Conservation (phyloP, 2,888 invertebrate species). For the Nemurella pictetii region DNA sequence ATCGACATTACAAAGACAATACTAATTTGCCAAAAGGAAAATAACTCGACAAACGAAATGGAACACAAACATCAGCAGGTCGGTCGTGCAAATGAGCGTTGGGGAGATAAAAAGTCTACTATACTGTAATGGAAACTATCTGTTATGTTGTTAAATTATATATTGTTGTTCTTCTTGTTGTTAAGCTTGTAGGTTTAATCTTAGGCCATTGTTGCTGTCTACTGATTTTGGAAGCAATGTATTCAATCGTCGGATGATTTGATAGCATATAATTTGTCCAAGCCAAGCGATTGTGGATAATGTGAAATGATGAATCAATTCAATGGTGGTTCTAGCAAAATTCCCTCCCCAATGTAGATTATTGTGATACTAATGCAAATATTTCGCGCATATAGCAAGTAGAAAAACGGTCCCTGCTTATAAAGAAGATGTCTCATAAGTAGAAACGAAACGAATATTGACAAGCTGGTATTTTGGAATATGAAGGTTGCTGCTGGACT, state of each 20-base stretch:
- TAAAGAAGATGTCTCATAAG: not conserved
- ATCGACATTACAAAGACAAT: conserved; percentile 23
- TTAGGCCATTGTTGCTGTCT: conserved; percentile 23
- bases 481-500: not conserved
- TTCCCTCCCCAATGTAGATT: not conserved
- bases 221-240: not conserved
- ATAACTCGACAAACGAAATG: not conserved
- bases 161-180: conserved; percentile 18
- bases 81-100: too few relatives aligned
- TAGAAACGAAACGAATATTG: not conserved
- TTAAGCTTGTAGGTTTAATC: conserved; percentile 4
- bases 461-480: not conserved
- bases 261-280: not conserved
- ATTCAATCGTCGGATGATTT: not conserved
- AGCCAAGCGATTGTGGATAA: not conserved
- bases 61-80: too few relatives aligned
- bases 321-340: not conserved
- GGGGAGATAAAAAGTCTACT: not conserved
- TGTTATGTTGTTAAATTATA: conserved; percentile 30
- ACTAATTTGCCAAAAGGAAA: not conserved
- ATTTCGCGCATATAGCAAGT: too few relatives aligned
- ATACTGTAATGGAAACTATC: not conserved
- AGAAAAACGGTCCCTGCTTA: not conserved
- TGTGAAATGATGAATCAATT: not conserved
- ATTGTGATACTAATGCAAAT: not conserved